Base-by-base conservation (phyloP, 2,797 vertebrate species). In the Hyperoplus lanceolatus region DNA sequence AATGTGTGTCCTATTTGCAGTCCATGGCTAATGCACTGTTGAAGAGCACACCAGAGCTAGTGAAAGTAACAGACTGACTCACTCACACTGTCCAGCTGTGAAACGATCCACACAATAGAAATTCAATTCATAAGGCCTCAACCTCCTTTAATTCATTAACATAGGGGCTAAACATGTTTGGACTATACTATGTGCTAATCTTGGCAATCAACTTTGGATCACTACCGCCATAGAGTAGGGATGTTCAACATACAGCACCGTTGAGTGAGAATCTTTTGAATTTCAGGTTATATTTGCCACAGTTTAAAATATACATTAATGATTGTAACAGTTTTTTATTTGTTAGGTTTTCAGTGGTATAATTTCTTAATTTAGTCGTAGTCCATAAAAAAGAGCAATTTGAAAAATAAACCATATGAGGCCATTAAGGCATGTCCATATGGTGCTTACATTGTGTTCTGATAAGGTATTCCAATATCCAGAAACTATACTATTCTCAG, bases 1-100 rank as follows among this genome's bases (percentile, higher is more conserved):
- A 3, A 6, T 5, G 9, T 12, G 14, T 29, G 29, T 3, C 29
- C 29, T 6, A 6, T n/a, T 7, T 18, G 53, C 5, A 41, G 53
- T 4, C 4, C 2, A 2, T 21, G 42, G 21, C 39, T 45, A 51
- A 46, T 68, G 73, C 41, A 18, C 38, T 51, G 46, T 45, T 51
- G 45, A 59, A n/a, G 9, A 68, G n/a, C 12, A 61, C 43, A 42
- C 4, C 41, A 53, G 16, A 68, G 8, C 29, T 21, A 61, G 49
- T 39, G 12, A 64, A 66, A 51, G 72, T 45, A 38, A 59, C 18
- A 41, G 29, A 75, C 18, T 53, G 49, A 61, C 18, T 70, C 60
- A 51, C 45, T 57, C 51, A 18, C 67, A 36, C 12, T 64, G 38
- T 50, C 21, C 58, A 11, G 7, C 42, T 56, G 50, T 67, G 42